Evolutionary conservation across 2,113 vertebrate genomes (phyloP).

Genomic region (Calonectris borealis): DNA sequence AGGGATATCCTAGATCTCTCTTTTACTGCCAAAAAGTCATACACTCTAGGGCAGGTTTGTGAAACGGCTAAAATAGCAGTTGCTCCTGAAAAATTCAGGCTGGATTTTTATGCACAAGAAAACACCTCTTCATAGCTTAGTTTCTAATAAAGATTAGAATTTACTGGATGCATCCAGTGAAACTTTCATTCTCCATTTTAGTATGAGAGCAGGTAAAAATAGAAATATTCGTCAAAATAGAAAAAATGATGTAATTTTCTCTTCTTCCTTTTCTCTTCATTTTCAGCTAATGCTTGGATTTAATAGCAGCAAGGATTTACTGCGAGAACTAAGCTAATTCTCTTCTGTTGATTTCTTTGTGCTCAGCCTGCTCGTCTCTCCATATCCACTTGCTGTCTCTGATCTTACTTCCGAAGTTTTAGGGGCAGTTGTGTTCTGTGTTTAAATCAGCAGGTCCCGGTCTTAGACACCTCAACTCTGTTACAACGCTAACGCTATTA

Average conservation of each 20-base stretch:
- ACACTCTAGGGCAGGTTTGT: neutral
- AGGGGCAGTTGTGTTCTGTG: neutral
- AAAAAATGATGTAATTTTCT: neutral
- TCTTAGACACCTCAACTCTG: neutral
- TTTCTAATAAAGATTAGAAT: neutral
- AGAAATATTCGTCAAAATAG: neutral
- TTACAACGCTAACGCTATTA: neutral
- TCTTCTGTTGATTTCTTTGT: neutral
- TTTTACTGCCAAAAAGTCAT: neutral
- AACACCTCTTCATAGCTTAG: neutral
- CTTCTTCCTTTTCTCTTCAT: neutral
- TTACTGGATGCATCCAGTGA: neutral
- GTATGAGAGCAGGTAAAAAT: neutral
- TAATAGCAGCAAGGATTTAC: neutral
- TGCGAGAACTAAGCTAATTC: neutral
- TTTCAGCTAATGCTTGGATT: neutral
- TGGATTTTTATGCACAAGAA: neutral
- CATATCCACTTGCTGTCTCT: neutral
- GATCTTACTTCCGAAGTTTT: neutral
- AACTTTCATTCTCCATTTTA: neutral
- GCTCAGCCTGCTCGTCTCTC: neutral
- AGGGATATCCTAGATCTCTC: neutral
- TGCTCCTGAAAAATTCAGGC: neutral
- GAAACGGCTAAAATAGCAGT: neutral
- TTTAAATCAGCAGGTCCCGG: neutral